phyloP scores from a whole-genome alignment of 2,113 vertebrate species.

The Aspiorhynchus laticeps region DNA sequence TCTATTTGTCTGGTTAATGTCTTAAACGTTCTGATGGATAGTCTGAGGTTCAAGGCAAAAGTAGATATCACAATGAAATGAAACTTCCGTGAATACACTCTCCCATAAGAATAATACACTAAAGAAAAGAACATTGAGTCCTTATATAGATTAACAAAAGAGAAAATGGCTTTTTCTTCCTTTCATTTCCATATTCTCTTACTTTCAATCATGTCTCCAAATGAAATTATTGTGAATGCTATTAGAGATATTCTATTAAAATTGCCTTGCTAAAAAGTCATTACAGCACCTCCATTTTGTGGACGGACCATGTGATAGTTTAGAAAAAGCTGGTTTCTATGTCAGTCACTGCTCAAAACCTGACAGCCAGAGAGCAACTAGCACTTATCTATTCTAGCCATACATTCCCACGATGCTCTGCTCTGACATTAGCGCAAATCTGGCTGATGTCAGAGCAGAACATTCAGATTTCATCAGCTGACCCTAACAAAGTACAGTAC shows the following conservation, averaged over 20 bases:
- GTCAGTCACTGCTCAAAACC: conserved; percentile 39
- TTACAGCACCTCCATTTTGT: conserved; percentile 59
- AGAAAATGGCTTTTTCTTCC: conserved; percentile 61
- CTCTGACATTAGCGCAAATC: conserved; percentile 16
- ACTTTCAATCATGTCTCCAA: conserved; percentile 66
- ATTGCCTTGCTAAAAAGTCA: conserved; percentile 62
- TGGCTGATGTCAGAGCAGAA: conserved; percentile 12
- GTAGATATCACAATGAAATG: conserved; percentile 34
- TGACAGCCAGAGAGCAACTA: conserved; percentile 38
- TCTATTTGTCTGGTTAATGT: conserved; percentile 13
- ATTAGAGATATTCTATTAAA: conserved; percentile 64
- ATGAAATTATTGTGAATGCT: conserved; percentile 66
- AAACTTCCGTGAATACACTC: conserved; percentile 17
- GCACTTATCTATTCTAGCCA: conserved; percentile 43
- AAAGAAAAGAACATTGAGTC: conserved; percentile 45
- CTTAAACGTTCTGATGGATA: background rate
- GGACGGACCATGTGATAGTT: conserved; percentile 42
- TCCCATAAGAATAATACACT: conserved; percentile 24
- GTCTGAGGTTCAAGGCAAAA: background rate
- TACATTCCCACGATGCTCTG: conserved; percentile 38
- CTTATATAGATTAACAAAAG: conserved; percentile 59
- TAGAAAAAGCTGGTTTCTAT: conserved; percentile 37
- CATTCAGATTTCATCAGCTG: conserved; percentile 12
- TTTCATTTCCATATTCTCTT: conserved; percentile 62
- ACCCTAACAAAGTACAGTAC: conserved; percentile 2